Evolutionary conservation across 2,888 invertebrate species (phyloP).

Genomic region (Julus scandinavius): DNA sequence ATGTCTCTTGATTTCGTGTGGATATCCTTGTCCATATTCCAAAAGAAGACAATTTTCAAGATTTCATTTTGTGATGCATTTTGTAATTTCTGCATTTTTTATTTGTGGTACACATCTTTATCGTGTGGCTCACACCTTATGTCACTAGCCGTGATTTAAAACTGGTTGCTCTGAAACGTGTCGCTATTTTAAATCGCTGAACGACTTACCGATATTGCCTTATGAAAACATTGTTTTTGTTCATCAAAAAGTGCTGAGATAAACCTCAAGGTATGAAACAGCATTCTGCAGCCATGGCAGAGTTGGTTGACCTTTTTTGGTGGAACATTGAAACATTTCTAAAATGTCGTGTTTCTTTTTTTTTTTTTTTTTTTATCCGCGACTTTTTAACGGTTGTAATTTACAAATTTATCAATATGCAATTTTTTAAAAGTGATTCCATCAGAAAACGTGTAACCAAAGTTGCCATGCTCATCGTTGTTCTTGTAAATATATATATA

Average conservation of each 20-base stretch:
- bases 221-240: slow-evolving; percentile 23
- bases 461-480: slow-evolving; percentile 18
- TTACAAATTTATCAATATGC: neutral
- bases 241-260: slow-evolving; percentile 32
- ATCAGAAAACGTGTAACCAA: neutral
- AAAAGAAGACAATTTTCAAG: slow-evolving; percentile 9
- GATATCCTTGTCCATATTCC: neutral
- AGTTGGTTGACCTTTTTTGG: neutral
- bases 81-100: slow-evolving; percentile 28
- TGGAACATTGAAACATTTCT: neutral
- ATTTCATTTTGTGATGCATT: neutral
- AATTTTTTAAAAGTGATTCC: neutral
- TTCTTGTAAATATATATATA: slow-evolving; percentile 10
- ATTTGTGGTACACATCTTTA: slow-evolving; percentile 37
- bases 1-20: neutral
- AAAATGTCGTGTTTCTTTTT: neutral
- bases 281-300: slow-evolving; percentile 24
- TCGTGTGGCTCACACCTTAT: neutral
- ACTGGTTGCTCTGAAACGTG: slow-evolving; percentile 3
- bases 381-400: neutral
- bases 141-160: neutral
- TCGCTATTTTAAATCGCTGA: slow-evolving; percentile 38
- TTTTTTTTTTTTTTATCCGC: neutral
- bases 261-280: slow-evolving; percentile 23
- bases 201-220: slow-evolving; percentile 35